Conservation (phyloP, 1,140 invertebrate species). For the Neuroterus valhalla region DNA sequence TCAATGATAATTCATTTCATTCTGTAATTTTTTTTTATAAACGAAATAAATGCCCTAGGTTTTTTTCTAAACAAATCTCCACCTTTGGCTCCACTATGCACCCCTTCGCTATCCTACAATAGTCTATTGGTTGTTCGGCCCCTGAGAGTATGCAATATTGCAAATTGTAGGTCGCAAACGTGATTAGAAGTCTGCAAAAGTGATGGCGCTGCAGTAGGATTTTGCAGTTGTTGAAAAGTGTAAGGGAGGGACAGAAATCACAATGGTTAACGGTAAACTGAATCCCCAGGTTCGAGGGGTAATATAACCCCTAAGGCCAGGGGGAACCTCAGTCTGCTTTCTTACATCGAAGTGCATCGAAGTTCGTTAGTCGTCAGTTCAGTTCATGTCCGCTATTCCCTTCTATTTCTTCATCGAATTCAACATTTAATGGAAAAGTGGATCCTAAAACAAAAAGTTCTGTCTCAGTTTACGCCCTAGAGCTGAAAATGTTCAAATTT, state of each 20-base stretch:
- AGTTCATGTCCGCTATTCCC: not conserved
- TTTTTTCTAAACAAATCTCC: no score
- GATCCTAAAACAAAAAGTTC: no score
- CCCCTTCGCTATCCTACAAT: no score
- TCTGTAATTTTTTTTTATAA: no score
- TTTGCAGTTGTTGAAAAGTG: not conserved
- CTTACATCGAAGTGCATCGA: not conserved
- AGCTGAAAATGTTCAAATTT: no score
- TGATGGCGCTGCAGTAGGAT: not conserved
- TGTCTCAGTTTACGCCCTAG: no score
- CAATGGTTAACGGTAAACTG: conserved; percentile 19
- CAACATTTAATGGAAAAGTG: no score
- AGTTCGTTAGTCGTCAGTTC: conserved; percentile 1
- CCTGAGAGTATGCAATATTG: conserved; percentile 1
- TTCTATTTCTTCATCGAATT: not conserved
- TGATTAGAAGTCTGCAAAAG: not conserved
- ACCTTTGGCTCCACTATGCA: no score
- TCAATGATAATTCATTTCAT: no score
- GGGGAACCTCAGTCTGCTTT: not conserved
- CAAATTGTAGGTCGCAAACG: not conserved
- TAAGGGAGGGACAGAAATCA: conserved; percentile 2
- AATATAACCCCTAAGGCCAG: conserved; percentile 9
- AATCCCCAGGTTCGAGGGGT: conserved; percentile 19
- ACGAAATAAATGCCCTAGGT: no score
- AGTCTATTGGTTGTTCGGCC: no score